Conservation (phyloP, 2,113 vertebrate genomes). For the Paratilapia polleni region DNA sequence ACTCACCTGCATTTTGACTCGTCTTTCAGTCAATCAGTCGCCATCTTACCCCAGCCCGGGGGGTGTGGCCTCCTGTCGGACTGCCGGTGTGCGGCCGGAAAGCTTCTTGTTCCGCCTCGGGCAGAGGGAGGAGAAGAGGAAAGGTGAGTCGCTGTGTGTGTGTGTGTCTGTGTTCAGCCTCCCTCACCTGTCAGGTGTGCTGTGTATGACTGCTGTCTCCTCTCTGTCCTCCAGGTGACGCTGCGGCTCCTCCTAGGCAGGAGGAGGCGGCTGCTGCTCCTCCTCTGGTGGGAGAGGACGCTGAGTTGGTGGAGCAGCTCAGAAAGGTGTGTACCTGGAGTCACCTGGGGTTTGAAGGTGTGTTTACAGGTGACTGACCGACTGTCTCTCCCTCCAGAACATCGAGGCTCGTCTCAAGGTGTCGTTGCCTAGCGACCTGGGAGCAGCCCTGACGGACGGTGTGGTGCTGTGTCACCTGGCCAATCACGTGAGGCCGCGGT, state of each 20-base stretch:
- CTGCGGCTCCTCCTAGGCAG: neutral
- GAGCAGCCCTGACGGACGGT: slow-evolving; percentile 93
- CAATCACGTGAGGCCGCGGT: slow-evolving; percentile 95
- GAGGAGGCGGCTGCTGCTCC: slow-evolving; percentile 46
- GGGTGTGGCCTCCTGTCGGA: slow-evolving; percentile 80
- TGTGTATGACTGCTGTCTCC: neutral
- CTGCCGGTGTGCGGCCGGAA: slow-evolving; percentile 85
- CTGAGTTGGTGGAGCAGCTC: slow-evolving; percentile 87
- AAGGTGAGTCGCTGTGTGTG: slow-evolving; percentile 85
- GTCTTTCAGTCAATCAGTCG: slow-evolving; percentile 85
- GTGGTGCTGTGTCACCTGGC: slow-evolving; percentile 97
- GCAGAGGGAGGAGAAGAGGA: slow-evolving; percentile 87
- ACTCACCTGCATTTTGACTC: neutral
- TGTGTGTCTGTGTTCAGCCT: neutral
- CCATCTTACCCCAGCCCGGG: slow-evolving; percentile 83
- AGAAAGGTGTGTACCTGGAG: slow-evolving; percentile 82
- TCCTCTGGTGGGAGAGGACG: slow-evolving; percentile 71
- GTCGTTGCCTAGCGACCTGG: slow-evolving; percentile 90
- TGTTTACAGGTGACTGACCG: neutral
- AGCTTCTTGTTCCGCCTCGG: slow-evolving; percentile 91
- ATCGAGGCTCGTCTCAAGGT: slow-evolving; percentile 95
- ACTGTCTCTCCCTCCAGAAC: slow-evolving; percentile 78
- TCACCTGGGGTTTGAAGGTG: neutral
- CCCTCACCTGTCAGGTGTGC: neutral
- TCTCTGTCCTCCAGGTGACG: slow-evolving; percentile 48